Base-by-base conservation (phyloP, 2,888 invertebrate species). In the Bombylius discolor region DNA sequence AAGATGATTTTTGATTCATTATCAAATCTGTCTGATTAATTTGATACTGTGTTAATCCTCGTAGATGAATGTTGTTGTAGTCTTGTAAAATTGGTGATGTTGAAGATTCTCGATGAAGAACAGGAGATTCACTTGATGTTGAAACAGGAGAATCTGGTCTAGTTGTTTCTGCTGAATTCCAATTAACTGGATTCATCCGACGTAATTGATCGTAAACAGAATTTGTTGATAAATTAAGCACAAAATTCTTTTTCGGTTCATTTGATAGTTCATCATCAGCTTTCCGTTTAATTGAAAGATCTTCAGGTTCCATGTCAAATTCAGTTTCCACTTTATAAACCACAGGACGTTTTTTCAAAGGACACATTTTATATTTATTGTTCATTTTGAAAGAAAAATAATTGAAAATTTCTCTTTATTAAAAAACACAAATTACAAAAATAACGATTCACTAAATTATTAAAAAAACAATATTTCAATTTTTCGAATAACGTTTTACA, bases 261-360 rank as follows among this genome's bases (percentile, higher is more conserved):
- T 65, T 66, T 61, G 5, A 13, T 46, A 31, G 50, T 12, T 52
- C 53, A n/a, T 49, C 46, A 6, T 58, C 47, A 48, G 65, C 64
- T 54, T 67, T 70, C n/a, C 72, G 67, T 57, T 73, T 72, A 23
- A 73, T 55, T 33, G 72, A 72, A 12, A 73, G 63, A 65, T 73
- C 72, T 62, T 70, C 69, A 8, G 72, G 72, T 53, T 64, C 60
- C 12, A 58, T 56, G 3, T 34, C 14, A 68, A 81, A 79, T 71
- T 83, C 78, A 70, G 82, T 79, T 72, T 83, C 78, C 44, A 49
- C 49, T 45, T 44, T 50, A 64, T 84, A 81, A 66, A 82, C 64
- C 68, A 90, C 85, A 61, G 92, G 92, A 74, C 92, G 84, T 80
- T 92, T 92, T 77, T 92, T 92, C 64, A 92, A 80, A 75, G 92